Percentiles rank a stretch among this genome's conserved stretches.
Evolutionary conservation across 92 coral and sea anemone species (phyloP).

Genomic region (Nematostella vectensis): DNA sequence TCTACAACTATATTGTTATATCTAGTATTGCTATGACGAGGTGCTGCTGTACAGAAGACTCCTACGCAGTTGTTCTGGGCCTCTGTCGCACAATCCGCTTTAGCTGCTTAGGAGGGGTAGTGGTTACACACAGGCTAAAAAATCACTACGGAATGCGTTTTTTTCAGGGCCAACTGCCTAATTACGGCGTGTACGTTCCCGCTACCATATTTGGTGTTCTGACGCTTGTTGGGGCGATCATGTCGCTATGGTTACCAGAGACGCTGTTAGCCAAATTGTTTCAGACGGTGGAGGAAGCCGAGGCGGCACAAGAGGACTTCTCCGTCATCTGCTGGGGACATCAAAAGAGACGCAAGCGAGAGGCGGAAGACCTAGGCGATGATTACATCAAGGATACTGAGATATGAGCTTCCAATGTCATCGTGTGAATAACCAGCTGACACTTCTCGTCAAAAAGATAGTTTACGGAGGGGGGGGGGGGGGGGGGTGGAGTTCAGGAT

Average conservation of each 20-base stretch:
- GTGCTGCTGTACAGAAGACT: too few relatives aligned
- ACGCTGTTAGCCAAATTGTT: neutral
- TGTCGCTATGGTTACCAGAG: conserved; percentile 6
- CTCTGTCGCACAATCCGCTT: too few relatives aligned
- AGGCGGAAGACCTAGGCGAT: neutral
- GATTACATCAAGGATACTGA: neutral
- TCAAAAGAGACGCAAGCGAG: neutral
- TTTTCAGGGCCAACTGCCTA: neutral
- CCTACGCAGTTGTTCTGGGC: too few relatives aligned
- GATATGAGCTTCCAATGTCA: too few relatives aligned
- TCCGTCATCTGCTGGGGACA: neutral
- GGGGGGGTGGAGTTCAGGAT: neutral
- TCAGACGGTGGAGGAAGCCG: conserved; percentile 4
- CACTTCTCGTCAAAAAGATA: too few relatives aligned
- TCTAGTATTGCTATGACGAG: too few relatives aligned
- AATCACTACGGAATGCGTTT: too few relatives aligned
- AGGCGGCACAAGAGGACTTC: conserved; percentile 1
- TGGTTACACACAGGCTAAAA: too few relatives aligned
- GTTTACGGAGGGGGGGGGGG: neutral
- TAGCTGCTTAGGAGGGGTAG: too few relatives aligned
- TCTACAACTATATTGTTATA: too few relatives aligned
- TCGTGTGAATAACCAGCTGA: too few relatives aligned
- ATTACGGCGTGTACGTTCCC: conserved; percentile 1
- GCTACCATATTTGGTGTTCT: neutral
- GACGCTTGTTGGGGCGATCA: neutral